Conservation (phyloP, 2,888 invertebrate genomes). For the Muschampia plurimacula region DNA sequence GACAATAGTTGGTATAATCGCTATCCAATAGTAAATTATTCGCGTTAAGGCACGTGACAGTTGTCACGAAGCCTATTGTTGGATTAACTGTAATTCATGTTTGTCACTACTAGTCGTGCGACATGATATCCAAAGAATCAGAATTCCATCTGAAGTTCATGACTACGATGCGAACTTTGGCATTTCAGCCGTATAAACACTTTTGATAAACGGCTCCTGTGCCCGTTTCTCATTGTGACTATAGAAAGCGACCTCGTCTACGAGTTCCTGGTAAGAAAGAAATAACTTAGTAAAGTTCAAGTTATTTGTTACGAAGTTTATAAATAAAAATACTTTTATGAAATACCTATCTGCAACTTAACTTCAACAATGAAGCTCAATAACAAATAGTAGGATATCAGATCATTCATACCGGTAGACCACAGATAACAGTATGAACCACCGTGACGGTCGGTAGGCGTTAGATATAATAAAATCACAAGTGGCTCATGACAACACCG, state of each 20-base stretch:
- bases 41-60: constrained; percentile 54
- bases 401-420: neutral
- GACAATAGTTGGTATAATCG: constrained; percentile 33
- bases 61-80: constrained; percentile 63
- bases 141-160: constrained; percentile 38
- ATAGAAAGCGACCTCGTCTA: constrained; percentile 33
- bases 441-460: constrained; percentile 56
- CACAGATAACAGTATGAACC: constrained; percentile 35
- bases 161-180: constrained; percentile 36
- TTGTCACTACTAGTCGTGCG: constrained; percentile 54
- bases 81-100: constrained; percentile 54
- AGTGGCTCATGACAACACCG: constrained; percentile 77
- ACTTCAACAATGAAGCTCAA: neutral
- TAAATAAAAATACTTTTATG: neutral
- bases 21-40: constrained; percentile 38
- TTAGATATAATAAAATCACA: constrained; percentile 75
- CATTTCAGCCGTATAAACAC: constrained; percentile 36
- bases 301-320: neutral
- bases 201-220: constrained; percentile 39
- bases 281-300: neutral
- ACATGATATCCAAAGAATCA: constrained; percentile 43
- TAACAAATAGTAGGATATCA: neutral
- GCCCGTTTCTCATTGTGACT: constrained; percentile 30
- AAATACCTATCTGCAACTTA: neutral
- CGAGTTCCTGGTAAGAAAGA: constrained; percentile 25